These are phyloP conservation scores for Thunnus albacares DNA, from an alignment of 2,797 vertebrate species.

Conservation along the genomic window DNA sequence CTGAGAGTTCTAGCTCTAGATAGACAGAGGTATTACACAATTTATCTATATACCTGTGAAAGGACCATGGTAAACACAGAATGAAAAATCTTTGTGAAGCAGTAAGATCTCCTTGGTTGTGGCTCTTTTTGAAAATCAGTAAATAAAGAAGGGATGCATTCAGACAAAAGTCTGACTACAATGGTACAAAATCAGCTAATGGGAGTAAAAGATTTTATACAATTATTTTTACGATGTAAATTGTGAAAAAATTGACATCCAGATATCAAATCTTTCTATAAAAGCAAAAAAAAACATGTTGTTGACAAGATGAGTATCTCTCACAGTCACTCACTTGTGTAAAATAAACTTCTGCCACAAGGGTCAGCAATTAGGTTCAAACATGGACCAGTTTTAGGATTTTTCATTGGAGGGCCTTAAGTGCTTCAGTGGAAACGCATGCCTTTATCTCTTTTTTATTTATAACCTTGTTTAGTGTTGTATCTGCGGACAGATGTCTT, in stretches of 20 bases:
- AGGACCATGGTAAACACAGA: background rate
- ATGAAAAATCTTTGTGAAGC: background rate
- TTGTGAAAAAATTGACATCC: too few species aligned
- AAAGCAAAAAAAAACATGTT: background rate
- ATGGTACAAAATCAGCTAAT: background rate
- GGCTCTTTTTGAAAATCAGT: background rate
- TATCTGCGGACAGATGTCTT: background rate
- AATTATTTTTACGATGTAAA: background rate
- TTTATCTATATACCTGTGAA: background rate
- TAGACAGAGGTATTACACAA: background rate
- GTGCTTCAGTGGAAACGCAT: background rate
- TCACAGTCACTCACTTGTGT: background rate
- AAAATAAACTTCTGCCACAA: conserved; percentile 18
- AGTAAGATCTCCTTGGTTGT: background rate
- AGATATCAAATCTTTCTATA: background rate
- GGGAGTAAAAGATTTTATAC: background rate
- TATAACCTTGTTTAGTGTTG: background rate
- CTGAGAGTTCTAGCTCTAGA: background rate
- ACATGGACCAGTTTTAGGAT: too few species aligned
- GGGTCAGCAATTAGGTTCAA: background rate
- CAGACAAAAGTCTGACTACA: background rate
- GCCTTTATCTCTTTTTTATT: background rate
- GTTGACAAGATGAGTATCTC: background rate
- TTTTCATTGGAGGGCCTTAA: background rate
- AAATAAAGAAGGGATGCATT: background rate